Conservation (phyloP, 2,113 vertebrate species). For the Opisthocomus hoazin region DNA sequence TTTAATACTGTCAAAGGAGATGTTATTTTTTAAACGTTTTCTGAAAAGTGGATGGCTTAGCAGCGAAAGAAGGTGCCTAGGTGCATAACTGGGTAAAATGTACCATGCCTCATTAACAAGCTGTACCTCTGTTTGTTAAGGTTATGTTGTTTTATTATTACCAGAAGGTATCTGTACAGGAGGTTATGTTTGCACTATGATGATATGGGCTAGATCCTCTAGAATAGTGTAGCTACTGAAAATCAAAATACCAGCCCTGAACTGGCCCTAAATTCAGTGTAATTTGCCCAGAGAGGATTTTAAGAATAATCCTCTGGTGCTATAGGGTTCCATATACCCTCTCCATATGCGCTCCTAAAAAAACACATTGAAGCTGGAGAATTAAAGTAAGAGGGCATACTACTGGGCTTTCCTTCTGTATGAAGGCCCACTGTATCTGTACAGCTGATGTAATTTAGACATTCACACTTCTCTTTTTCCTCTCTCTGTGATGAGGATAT, state of each 20-base stretch:
- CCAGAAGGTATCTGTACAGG: constrained; percentile 1
- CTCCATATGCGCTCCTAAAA: not conserved
- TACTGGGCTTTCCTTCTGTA: not conserved
- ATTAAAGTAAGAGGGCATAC: not conserved
- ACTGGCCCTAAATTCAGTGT: not conserved
- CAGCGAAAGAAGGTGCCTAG: not conserved
- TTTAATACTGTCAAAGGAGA: constrained; percentile 49
- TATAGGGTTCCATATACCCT: not conserved
- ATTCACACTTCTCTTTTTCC: not conserved
- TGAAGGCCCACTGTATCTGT: not conserved
- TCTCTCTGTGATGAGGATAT: not conserved
- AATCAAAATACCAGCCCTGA: not conserved
- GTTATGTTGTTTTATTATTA: constrained; percentile 17
- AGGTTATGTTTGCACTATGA: constrained; percentile 65
- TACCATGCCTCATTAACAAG: not conserved
- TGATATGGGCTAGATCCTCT: constrained; percentile 18
- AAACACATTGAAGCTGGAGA: not conserved
- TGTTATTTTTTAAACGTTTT: constrained; percentile 37
- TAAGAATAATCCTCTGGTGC: constrained; percentile 34
- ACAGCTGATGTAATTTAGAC: not conserved
- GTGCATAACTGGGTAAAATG: not conserved
- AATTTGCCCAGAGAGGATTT: constrained; percentile 13
- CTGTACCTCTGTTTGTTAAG: constrained; percentile 50
- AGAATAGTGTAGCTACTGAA: not conserved
- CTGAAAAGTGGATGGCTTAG: not conserved